phyloP scores from a whole-genome alignment of 2,797 vertebrate genomes.

The Triplophysa bombifrons region DNA sequence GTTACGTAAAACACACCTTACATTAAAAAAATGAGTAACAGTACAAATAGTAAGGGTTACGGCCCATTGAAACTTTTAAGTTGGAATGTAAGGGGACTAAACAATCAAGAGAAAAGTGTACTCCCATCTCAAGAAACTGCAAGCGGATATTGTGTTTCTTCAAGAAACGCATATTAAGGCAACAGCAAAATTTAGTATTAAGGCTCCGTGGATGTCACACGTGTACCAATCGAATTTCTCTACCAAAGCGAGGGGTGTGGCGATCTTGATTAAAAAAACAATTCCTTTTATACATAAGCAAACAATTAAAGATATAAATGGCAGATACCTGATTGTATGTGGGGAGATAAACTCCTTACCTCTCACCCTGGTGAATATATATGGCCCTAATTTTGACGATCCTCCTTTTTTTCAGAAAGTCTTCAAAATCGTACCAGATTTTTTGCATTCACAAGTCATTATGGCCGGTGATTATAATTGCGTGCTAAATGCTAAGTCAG shows the following conservation, averaged over 20 bases:
- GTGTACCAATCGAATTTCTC: background rate
- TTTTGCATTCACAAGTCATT: too few relatives aligned
- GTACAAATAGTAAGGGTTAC: background rate
- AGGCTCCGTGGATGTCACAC: background rate
- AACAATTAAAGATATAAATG: background rate
- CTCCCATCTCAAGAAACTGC: background rate
- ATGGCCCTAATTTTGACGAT: background rate
- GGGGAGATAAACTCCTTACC: too few relatives aligned
- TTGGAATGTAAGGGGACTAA: background rate
- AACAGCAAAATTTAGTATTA: background rate
- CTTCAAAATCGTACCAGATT: background rate
- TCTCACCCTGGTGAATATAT: background rate
- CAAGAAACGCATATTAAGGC: conserved; percentile 3
- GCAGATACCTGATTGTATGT: too few relatives aligned
- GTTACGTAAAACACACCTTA: background rate
- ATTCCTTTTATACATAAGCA: conserved; percentile 6
- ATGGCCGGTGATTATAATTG: too few relatives aligned
- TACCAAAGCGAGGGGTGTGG: background rate
- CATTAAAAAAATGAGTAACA: too few relatives aligned
- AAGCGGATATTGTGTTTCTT: background rate
- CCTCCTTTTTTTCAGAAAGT: background rate
- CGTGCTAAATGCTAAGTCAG: background rate
- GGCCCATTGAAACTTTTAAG: background rate
- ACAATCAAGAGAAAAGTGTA: background rate
- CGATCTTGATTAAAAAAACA: background rate